Conservation (phyloP, 2,797 vertebrate genomes). For the Varecia variegata region DNA sequence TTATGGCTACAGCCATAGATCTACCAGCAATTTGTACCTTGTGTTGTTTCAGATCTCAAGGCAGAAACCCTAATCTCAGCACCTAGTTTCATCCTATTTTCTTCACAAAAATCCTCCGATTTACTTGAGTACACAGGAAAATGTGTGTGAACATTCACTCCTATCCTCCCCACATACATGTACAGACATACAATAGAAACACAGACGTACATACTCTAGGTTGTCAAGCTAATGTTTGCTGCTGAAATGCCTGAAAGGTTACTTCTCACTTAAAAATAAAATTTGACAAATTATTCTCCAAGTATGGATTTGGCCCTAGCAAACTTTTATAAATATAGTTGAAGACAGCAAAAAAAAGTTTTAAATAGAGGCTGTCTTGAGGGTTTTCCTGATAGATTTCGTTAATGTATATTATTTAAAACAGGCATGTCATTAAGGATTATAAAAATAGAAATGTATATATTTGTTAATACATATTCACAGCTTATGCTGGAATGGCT, state of each 20-base stretch:
- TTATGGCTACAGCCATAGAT: neutral
- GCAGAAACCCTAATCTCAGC: constrained; percentile 59
- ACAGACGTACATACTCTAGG: neutral
- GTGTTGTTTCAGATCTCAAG: constrained; percentile 46
- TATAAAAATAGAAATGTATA: constrained; percentile 75
- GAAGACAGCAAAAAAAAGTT: constrained; percentile 48
- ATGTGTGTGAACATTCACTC: constrained; percentile 59
- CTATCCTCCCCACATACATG: constrained; percentile 22
- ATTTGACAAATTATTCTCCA: constrained; percentile 45
- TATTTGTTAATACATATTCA: constrained; percentile 73
- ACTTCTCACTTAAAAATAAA: constrained; percentile 60
- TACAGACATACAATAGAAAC: neutral
- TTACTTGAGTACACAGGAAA: constrained; percentile 49
- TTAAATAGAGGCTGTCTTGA: constrained; percentile 44
- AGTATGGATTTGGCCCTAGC: constrained; percentile 37
- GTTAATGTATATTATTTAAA: constrained; percentile 46
- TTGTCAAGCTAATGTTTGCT: constrained; percentile 17
- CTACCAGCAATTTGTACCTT: constrained; percentile 3
- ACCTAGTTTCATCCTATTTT: constrained; percentile 58
- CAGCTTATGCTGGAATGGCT: constrained; percentile 76
- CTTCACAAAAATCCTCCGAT: constrained; percentile 22
- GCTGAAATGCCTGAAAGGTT: constrained; percentile 60
- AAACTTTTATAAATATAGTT: constrained; percentile 52
- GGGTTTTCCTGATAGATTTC: constrained; percentile 45
- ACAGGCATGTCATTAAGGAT: constrained; percentile 59